phyloP scores from a whole-genome alignment of 2,113 vertebrate genomes.

The Amphiprion percula region DNA sequence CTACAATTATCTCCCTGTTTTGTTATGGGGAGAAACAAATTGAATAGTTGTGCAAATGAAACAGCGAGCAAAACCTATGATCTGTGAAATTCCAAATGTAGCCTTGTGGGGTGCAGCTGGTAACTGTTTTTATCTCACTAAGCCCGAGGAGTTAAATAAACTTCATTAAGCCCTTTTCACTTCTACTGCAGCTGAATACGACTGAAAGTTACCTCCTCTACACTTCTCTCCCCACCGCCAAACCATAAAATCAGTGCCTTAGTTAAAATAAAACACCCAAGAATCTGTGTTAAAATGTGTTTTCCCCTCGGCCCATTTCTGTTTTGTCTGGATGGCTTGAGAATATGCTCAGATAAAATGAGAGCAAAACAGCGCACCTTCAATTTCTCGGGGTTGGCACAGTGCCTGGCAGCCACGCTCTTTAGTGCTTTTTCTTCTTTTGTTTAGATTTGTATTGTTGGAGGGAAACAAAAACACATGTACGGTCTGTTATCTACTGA shows the following conservation, averaged over 20 bases:
- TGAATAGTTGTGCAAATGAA: constrained; percentile 67
- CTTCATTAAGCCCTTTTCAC: constrained; percentile 72
- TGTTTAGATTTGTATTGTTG: constrained; percentile 40
- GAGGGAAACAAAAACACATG: constrained; percentile 8
- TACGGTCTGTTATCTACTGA: constrained; percentile 5
- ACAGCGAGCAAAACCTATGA: constrained; percentile 66
- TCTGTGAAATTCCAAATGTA: constrained; percentile 75
- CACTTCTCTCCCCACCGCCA: constrained; percentile 7
- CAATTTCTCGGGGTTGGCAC: background rate
- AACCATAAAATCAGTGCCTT: constrained; percentile 54
- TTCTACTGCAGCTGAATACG: constrained; percentile 42
- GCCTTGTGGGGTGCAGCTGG: constrained; percentile 74
- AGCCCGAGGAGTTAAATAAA: constrained; percentile 78
- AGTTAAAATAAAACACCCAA: constrained; percentile 47
- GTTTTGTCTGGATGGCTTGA: constrained; percentile 46
- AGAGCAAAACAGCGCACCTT: constrained; percentile 26
- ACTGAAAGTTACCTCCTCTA: constrained; percentile 44
- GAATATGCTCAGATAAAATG: constrained; percentile 55
- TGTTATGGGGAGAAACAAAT: constrained; percentile 65
- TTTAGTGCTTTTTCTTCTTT: constrained; percentile 22
- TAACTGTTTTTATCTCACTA: constrained; percentile 70
- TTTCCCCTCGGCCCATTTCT: constrained; percentile 56
- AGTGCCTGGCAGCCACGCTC: constrained; percentile 20
- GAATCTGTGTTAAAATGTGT: constrained; percentile 45
- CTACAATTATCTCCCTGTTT: constrained; percentile 48